Base-by-base conservation (phyloP, 2,888 invertebrate species). In the Bombyx huttoni region DNA sequence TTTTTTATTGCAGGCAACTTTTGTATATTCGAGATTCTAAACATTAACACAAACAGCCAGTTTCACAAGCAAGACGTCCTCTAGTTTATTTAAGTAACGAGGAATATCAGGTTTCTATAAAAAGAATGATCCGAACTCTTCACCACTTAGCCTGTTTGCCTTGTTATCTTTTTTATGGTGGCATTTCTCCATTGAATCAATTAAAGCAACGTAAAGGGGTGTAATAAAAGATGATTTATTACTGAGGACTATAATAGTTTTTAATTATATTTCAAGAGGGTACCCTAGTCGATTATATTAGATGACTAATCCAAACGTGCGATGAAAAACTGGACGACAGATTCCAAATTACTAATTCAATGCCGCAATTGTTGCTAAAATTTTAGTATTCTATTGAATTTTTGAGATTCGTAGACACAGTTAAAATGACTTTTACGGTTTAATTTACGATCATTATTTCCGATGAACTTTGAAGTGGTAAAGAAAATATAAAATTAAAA, bases 181-280 rank as follows among this genome's bases (percentile, higher is more conserved):
- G 64, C 67, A 68, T 66, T 68, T 64, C 67, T 74, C 68, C 67
- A 78, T 79, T 71, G 77, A 79, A 77, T 81, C 85, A 84, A 85
- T 85, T 84, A 79, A 73, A 65, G 53, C 59, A 58, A 64, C 65
- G 63, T 70, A 67, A 77, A 78, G 73, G 81, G 81, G 75, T 77
- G 73, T 68, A 65, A 70, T 78, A 81, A 78, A 81, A 73, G 64
- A 75, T 82, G 85, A 85, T 86, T 81, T 83, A 85, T 78, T 59
- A 62, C 64, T 56, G 49, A 54, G 63, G 52, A 61, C 68, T 65
- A 78, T 81, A 83, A 85, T 83, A 79, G 73, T 71, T 77, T 81
- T 80, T 79, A 84, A 84, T 84, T 82, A 82, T 73, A 70, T 69
- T 79, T 76, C 72, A 70, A 76, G 75, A 72, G 70, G 73, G 65